phyloP scores from a whole-genome alignment of 2,113 vertebrate genomes.

The Percina caprodes region DNA sequence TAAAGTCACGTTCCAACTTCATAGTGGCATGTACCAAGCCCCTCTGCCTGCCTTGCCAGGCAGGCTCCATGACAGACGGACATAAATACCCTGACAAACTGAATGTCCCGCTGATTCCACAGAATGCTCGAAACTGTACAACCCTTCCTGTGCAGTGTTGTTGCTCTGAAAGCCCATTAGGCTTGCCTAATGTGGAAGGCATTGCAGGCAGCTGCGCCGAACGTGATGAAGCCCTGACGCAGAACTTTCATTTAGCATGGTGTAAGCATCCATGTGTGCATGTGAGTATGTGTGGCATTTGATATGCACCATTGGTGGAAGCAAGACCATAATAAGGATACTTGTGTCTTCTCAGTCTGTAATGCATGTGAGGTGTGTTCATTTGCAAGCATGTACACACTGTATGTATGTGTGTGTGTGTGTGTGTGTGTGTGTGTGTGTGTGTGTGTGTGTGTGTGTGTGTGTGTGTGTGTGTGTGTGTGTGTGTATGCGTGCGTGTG shows the following conservation, averaged over 20 bases:
- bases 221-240: slow-evolving; percentile 72
- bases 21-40: slow-evolving; percentile 5
- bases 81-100: slow-evolving; percentile 54
- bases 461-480: too few species aligned
- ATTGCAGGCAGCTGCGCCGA: slow-evolving; percentile 69
- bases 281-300: slow-evolving; percentile 17
- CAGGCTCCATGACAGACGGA: slow-evolving; percentile 44
- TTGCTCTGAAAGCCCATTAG: slow-evolving; percentile 77
- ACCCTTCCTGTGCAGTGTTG: slow-evolving; percentile 51
- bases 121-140: slow-evolving; percentile 53
- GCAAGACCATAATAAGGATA: slow-evolving; percentile 56
- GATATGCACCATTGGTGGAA: slow-evolving; percentile 31
- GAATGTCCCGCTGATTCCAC: slow-evolving; percentile 66
- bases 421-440: too few species aligned
- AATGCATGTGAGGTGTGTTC: slow-evolving; percentile 25
- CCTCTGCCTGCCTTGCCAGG: not conserved
- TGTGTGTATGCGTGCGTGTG: too few species aligned
- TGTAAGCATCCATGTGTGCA: slow-evolving; percentile 44
- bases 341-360: slow-evolving; percentile 49
- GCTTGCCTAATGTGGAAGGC: slow-evolving; percentile 78
- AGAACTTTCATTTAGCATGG: slow-evolving; percentile 75
- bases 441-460: too few species aligned
- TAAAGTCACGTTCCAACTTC: slow-evolving; percentile 12
- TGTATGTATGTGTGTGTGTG: not conserved
- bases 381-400: slow-evolving; percentile 21